phyloP scores from a whole-genome alignment of 2,113 vertebrate species.

The Mungos mungo region DNA sequence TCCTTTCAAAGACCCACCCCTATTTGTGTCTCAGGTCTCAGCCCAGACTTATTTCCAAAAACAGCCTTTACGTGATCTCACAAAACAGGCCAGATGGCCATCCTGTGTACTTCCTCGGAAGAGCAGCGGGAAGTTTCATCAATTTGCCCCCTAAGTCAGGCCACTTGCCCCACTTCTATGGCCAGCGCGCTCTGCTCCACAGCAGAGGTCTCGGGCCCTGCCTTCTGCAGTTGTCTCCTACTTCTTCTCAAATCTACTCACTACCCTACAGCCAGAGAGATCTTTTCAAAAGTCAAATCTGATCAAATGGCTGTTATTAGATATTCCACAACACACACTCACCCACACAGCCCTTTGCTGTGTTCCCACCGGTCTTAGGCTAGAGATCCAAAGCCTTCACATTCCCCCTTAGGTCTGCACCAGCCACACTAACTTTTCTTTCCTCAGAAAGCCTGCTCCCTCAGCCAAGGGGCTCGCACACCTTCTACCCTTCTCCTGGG shows the following conservation, averaged over 20 bases:
- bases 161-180: neutral
- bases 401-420: neutral
- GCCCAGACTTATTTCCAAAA: neutral
- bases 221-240: neutral
- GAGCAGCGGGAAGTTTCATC: neutral
- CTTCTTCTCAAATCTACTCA: neutral
- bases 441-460: neutral
- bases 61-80: neutral
- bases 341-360: neutral
- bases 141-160: neutral
- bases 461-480: neutral
- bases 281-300: conserved; percentile 13
- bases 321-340: neutral
- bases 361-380: neutral
- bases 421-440: neutral
- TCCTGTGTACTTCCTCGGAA: neutral
- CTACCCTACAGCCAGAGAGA: neutral
- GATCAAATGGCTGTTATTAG: neutral
- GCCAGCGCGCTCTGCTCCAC: neutral
- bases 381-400: neutral
- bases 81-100: neutral
- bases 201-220: neutral
- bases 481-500: neutral
- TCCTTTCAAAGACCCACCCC: neutral
- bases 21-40: neutral